Evolutionary conservation across 2,113 vertebrate genomes (phyloP).

Genomic region (Loxodonta africana): DNA sequence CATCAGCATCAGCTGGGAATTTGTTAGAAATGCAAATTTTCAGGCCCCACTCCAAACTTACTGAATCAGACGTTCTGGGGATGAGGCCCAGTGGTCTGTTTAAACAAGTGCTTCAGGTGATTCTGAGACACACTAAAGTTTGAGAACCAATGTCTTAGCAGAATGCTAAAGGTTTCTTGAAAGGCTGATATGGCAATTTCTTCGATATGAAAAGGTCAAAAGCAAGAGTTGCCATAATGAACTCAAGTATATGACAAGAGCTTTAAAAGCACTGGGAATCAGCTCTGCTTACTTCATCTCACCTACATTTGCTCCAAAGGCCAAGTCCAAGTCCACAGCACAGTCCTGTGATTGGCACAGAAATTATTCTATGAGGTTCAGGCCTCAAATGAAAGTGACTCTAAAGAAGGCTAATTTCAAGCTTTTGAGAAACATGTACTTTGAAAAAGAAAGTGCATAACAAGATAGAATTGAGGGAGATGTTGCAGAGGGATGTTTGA

Average conservation of each 20-base stretch:
- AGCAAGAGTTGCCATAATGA: slow-evolving; percentile 55
- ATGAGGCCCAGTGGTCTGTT: not conserved
- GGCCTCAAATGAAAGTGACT: slow-evolving; percentile 21
- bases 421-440: slow-evolving; percentile 34
- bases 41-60: not conserved
- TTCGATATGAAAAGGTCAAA: slow-evolving; percentile 56
- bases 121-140: not conserved
- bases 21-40: slow-evolving; percentile 33
- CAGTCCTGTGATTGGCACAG: not conserved
- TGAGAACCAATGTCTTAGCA: not conserved
- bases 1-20: not conserved
- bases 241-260: not conserved
- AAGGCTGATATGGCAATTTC: not conserved
- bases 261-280: slow-evolving; percentile 21
- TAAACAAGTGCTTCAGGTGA: slow-evolving; percentile 6
- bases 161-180: slow-evolving; percentile 26
- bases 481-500: slow-evolving; percentile 8
- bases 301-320: slow-evolving; percentile 17
- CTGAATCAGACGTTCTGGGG: not conserved
- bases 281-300: slow-evolving; percentile 30
- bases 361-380: slow-evolving; percentile 53
- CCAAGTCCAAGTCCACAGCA: slow-evolving; percentile 36
- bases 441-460: not conserved
- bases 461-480: slow-evolving; percentile 38
- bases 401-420: slow-evolving; percentile 48